These are phyloP conservation scores for Hedychridium roseum DNA, from an alignment of 2,888 invertebrate species.

Conservation along the genomic window DNA sequence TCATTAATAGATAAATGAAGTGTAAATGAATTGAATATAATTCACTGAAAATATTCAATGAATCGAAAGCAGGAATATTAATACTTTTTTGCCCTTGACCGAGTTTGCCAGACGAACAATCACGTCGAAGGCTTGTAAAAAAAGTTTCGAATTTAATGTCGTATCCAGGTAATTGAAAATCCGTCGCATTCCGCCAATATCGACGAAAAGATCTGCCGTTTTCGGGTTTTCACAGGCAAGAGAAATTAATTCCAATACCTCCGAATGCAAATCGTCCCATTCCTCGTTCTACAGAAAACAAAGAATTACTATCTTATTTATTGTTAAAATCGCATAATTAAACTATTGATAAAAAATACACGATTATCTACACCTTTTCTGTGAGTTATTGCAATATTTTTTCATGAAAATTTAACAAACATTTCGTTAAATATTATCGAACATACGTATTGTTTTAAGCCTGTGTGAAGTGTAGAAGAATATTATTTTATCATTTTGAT, in stretches of 20 bases:
- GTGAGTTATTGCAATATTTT: no score
- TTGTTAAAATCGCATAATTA: no score
- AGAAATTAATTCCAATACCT: constrained; percentile 35
- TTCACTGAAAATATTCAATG: neutral
- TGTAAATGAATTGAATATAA: constrained; percentile 1
- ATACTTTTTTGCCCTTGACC: constrained; percentile 43
- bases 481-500: no score
- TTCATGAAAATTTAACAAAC: no score
- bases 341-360: no score
- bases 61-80: neutral
- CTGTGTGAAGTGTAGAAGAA: no score
- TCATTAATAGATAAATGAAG: neutral
- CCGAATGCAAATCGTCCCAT: constrained; percentile 41
- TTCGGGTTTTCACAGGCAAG: constrained; percentile 38
- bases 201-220: constrained; percentile 38
- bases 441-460: no score
- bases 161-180: constrained; percentile 42
- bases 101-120: constrained; percentile 41
- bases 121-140: constrained; percentile 32
- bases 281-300: constrained; percentile 38
- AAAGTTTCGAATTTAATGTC: constrained; percentile 23
- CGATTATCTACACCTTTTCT: no score
- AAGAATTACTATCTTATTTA: no score
- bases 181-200: constrained; percentile 36
- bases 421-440: no score